Conservation (phyloP, 2,113 vertebrate genomes). For the Scomber japonicus region DNA sequence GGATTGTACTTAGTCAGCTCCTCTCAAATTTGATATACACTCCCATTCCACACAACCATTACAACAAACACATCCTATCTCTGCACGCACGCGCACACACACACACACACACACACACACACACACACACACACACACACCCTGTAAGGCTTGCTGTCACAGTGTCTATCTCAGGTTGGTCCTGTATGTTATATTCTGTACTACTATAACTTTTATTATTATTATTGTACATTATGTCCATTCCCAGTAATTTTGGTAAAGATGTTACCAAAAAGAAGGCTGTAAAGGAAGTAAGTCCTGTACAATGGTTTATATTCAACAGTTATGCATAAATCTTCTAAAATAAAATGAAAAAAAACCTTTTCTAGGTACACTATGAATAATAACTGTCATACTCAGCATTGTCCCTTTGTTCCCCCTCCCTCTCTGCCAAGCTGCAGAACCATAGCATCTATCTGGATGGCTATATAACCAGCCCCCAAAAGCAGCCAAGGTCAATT, state of each 20-base stretch:
- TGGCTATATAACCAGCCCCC: conserved; percentile 69
- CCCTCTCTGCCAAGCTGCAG: conserved; percentile 52
- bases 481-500: conserved; percentile 86
- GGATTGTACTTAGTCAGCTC: conserved; percentile 67
- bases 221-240: too few species aligned
- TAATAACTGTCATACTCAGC: conserved; percentile 57
- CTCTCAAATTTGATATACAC: conserved; percentile 39
- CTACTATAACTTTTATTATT: too few species aligned
- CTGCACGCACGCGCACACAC: too few species aligned
- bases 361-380: conserved; percentile 24
- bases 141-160: neutral
- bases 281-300: neutral
- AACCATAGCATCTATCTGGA: conserved; percentile 61
- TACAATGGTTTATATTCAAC: conserved; percentile 6
- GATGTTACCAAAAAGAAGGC: neutral
- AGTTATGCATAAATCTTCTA: conserved; percentile 1
- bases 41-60: conserved; percentile 1
- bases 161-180: neutral
- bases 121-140: neutral
- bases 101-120: too few species aligned
- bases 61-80: conserved; percentile 13
- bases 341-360: neutral
- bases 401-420: conserved; percentile 31
- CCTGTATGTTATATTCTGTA: too few species aligned
- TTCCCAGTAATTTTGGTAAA: neutral